Percentiles rank a stretch among this genome's conserved stretches.
phyloP scores from a whole-genome alignment of 2,797 vertebrate species.

The Labeo calbasu region DNA sequence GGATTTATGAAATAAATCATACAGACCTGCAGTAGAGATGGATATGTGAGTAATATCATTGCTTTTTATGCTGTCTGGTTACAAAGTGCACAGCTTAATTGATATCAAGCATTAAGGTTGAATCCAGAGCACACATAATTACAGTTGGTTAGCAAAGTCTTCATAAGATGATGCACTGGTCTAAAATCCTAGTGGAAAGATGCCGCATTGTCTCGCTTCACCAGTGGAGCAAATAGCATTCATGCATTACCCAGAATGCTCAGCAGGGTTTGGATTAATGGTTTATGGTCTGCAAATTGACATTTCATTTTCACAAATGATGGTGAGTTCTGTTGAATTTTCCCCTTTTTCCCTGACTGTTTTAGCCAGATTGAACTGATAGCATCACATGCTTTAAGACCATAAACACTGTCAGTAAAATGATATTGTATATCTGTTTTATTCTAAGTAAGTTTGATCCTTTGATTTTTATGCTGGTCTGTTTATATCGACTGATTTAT shows the following conservation, averaged over 20 bases:
- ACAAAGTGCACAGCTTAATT: slow-evolving; percentile 1
- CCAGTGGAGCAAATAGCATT: neutral
- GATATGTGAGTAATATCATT: slow-evolving; percentile 7
- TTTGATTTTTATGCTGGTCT: neutral
- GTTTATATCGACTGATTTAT: neutral
- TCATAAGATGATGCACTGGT: neutral
- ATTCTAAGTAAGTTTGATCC: neutral
- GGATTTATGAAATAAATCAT: slow-evolving; percentile 7
- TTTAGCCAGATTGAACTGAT: neutral
- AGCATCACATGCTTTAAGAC: neutral
- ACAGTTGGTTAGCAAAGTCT: neutral
- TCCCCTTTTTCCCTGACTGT: neutral
- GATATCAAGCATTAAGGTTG: neutral
- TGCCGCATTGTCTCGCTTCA: neutral
- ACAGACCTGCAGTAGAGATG: slow-evolving; percentile 11
- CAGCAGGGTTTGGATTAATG: neutral
- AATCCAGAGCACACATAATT: neutral
- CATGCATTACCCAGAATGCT: neutral
- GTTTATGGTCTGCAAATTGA: slow-evolving; percentile 1
- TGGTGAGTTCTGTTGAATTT: neutral
- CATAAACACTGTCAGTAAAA: neutral
- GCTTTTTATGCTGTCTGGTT: slow-evolving; percentile 4
- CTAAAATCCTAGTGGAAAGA: neutral
- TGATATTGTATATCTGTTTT: neutral
- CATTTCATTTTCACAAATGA: neutral